These are phyloP conservation scores for Myotis findleyi DNA, from an alignment of 2,797 vertebrate species.

Conservation along the genomic window DNA sequence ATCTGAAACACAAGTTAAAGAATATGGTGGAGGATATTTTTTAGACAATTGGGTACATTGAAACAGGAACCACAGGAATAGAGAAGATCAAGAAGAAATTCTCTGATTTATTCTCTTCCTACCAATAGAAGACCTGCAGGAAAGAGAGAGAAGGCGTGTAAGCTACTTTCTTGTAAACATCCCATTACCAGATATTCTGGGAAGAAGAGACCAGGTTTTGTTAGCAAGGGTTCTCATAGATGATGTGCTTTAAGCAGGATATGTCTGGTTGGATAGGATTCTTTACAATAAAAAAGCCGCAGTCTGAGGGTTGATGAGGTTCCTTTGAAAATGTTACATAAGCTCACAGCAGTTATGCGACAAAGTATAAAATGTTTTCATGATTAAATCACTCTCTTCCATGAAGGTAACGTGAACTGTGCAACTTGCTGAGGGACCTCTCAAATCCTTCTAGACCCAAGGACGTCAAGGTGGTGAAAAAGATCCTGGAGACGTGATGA, in stretches of 20 bases:
- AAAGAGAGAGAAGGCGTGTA: background rate
- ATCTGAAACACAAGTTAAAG: background rate
- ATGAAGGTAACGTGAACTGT: fast-evolving
- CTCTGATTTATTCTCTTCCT: background rate
- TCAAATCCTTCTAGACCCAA: fast-evolving
- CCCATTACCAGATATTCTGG: background rate
- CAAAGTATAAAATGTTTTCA: background rate
- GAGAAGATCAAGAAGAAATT: background rate
- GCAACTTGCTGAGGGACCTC: background rate
- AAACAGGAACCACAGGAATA: background rate
- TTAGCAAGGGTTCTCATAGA: background rate
- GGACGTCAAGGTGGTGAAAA: background rate
- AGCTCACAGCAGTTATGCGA: background rate
- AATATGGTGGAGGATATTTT: background rate
- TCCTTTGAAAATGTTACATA: background rate
- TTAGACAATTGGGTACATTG: background rate
- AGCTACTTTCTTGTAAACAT: background rate
- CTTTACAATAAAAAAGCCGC: background rate
- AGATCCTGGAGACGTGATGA: fast-evolving
- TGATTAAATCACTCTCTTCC: fast-evolving
- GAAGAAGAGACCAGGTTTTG: background rate
- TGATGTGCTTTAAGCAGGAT: fast-evolving
- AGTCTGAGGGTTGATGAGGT: background rate
- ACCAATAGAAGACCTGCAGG: background rate
- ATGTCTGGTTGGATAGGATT: background rate